These are phyloP conservation scores for Popillia japonica DNA, from an alignment of 1,140 invertebrate species.

Conservation along the genomic window DNA sequence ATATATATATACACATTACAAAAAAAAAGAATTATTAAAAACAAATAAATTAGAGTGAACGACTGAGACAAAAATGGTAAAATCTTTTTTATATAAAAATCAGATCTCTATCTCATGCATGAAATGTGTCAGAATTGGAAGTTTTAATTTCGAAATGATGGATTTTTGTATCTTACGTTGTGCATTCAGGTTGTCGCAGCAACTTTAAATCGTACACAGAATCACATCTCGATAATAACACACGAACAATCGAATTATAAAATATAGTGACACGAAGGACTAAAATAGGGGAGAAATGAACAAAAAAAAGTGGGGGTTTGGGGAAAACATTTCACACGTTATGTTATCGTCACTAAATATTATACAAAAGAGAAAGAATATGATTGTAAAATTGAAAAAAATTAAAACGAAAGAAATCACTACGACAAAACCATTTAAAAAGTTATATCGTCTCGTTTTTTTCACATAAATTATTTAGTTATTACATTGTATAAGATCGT, in stretches of 20 bases:
- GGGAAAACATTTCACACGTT: too few species aligned
- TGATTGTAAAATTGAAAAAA: too few species aligned
- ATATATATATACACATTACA: slow-evolving; percentile 1
- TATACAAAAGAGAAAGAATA: too few species aligned
- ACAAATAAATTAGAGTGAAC: background rate
- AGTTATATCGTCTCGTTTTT: slow-evolving; percentile 26
- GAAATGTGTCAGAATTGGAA: background rate
- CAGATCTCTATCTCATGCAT: background rate
- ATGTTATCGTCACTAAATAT: too few species aligned
- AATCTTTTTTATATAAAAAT: too few species aligned
- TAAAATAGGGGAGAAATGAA: background rate
- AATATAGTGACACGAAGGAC: too few species aligned
- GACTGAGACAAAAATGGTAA: too few species aligned
- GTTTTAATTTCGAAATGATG: background rate
- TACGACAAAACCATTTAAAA: slow-evolving; percentile 18
- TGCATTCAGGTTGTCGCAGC: background rate
- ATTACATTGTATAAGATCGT: slow-evolving; percentile 25
- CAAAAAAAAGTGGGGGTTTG: background rate
- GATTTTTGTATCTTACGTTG: background rate
- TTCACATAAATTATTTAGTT: slow-evolving; percentile 31
- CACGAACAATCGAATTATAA: background rate
- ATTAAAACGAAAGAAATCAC: background rate
- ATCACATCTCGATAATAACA: slow-evolving; percentile 3
- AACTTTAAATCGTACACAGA: background rate
- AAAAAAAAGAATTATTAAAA: background rate